phyloP scores from a whole-genome alignment of 2,888 invertebrate species.

The Podotricha telesiphe region DNA sequence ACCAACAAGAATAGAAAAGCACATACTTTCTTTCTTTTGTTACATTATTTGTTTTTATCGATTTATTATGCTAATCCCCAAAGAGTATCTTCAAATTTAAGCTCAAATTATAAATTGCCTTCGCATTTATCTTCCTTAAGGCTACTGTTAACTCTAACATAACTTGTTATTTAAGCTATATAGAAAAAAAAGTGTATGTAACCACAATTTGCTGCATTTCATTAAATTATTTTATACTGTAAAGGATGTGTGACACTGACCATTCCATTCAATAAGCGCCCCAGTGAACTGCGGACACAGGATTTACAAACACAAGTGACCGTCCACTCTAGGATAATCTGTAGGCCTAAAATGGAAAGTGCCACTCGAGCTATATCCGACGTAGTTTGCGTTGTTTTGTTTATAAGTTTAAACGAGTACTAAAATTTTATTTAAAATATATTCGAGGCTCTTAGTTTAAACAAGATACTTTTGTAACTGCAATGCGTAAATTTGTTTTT shows the following conservation, averaged over 20 bases:
- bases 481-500: too few relatives aligned
- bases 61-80: too few relatives aligned
- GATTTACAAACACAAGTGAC: conserved; percentile 53
- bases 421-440: not conserved
- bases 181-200: not conserved
- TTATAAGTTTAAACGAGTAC: not conserved
- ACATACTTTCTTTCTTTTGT: too few relatives aligned
- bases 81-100: too few relatives aligned
- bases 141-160: too few relatives aligned
- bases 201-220: not conserved
- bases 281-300: conserved; percentile 51
- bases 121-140: too few relatives aligned
- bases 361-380: not conserved
- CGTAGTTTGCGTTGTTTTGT: conserved; percentile 4
- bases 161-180: not conserved
- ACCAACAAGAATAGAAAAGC: too few relatives aligned
- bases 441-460: not conserved
- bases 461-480: too few relatives aligned
- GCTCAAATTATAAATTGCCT: too few relatives aligned
- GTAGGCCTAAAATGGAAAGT: conserved; percentile 28
- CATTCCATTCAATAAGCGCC: conserved; percentile 67
- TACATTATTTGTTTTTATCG: too few relatives aligned
- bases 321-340: conserved; percentile 27
- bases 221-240: not conserved
- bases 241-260: conserved; percentile 47